Base-by-base conservation (phyloP, 2,888 invertebrate genomes). In the Pyrrhosoma nymphula region DNA sequence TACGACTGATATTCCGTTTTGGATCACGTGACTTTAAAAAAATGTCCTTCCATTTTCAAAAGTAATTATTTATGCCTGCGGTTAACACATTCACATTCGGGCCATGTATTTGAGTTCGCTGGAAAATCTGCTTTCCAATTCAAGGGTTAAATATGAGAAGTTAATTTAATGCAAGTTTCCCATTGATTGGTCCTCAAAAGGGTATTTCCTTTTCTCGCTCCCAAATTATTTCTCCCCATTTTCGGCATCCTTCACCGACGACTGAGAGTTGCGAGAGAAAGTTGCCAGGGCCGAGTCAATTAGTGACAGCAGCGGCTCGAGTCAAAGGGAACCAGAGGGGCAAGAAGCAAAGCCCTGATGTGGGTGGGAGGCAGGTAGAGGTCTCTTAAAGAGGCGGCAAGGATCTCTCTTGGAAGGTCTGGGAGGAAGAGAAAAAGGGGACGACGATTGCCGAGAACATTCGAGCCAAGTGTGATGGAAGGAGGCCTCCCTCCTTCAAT, bases 311-410 rank as follows among this genome's bases (percentile, higher is more conserved):
- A 35, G 82, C 82, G 82, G 82, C 82, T 82, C 16, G 35, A 35
- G 82, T 82, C 82, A 82, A 82, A 82, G 82, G 35, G 35, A 35
- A 82, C 82, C 30, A 14, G 82, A 47, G 82, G 82, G 82, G 82
- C 35, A 35, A 16, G 35, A 18, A 26, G 69, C 69, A 69, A 69
- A n/a, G 26, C 26, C 26, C 60, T 14, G 69, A n/a, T 4, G 47
- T 26, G 26, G 39, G 14, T 26, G 39, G 63, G 90, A n/a, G 63
- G 91, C 12, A 55, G 23, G 91, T 56, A 26, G 23, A 26, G 23
- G 56, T 35, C 82, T 69, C n/a, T 16, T 35, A 35, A 60, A 60
- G 47, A 47, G 60, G 60, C 30, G 90, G 47, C 18, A 23, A 91
- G 63, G 56, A 63, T 16, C 35, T 12, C 60, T 14, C 47, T 20